A percentile compares a stretch with the other conserved stretches of the same genome.
Evolutionary conservation across 2,113 vertebrate species (phyloP).

Genomic region (Coptodon bakossiorum): DNA sequence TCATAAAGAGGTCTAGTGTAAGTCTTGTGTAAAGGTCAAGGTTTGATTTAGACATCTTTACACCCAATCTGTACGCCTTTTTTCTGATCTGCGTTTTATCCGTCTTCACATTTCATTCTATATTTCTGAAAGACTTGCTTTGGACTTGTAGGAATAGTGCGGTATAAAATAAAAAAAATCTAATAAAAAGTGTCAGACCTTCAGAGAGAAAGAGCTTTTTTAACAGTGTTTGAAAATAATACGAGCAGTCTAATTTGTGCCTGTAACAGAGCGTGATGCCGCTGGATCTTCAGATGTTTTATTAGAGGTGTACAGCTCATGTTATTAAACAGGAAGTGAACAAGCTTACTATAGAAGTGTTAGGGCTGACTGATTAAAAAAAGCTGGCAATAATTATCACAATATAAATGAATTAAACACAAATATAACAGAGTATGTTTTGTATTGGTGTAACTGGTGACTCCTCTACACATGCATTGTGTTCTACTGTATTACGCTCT

Average conservation of each 20-base stretch:
- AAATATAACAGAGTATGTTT: not conserved
- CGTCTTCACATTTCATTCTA: not conserved
- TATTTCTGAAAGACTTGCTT: not conserved
- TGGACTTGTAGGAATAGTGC: not conserved
- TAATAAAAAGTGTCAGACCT: not conserved
- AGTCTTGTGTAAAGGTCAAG: not conserved
- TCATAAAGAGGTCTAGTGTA: not conserved
- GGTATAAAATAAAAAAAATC: not conserved
- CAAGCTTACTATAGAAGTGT: not conserved
- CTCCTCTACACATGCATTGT: not conserved
- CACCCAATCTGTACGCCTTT: not conserved
- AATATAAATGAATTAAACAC: not conserved
- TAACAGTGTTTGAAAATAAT: not conserved
- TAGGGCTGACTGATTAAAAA: not conserved
- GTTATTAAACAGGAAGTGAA: not conserved
- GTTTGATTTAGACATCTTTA: not conserved
- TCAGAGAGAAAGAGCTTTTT: not conserved
- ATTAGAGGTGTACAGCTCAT: not conserved
- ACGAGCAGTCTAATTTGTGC: not conserved
- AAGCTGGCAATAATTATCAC: not conserved
- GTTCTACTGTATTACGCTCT: not conserved
- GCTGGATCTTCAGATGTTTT: not conserved
- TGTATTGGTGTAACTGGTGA: accelerated
- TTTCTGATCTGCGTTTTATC: not conserved
- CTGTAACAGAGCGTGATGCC: not conserved